Percentiles rank a stretch among this genome's conserved stretches.
phyloP scores from a whole-genome alignment of 2,888 invertebrate genomes.

The Sepioteuthis lessoniana region DNA sequence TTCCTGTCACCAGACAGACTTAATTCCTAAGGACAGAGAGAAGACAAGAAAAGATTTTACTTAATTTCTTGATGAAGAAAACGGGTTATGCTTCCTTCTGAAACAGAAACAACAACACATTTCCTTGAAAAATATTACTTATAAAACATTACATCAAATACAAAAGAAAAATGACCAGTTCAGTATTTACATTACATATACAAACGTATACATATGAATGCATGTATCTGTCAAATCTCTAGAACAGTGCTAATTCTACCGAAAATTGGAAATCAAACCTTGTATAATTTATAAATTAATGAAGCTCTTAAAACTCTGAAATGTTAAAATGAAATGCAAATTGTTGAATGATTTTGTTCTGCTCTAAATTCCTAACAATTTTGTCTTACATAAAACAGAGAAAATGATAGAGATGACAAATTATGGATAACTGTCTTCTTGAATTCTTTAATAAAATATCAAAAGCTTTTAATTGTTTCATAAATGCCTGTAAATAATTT shows the following conservation, averaged over 20 bases:
- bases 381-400: no score
- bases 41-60: slow-evolving; percentile 1
- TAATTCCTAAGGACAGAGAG: background rate
- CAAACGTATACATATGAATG: background rate
- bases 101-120: background rate
- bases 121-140: background rate
- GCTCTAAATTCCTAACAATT: no score
- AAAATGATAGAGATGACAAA: no score
- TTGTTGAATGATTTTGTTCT: no score
- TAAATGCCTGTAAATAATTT: background rate
- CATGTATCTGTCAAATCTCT: background rate
- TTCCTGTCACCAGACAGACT: background rate
- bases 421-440: background rate
- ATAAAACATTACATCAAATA: background rate
- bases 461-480: background rate
- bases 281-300: no score
- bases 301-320: no score
- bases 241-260: no score
- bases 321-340: no score
- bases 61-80: background rate
- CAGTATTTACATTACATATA: background rate
- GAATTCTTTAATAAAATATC: background rate
- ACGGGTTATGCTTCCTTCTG: background rate
- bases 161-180: background rate
- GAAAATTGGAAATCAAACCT: no score